Evolutionary conservation across 2,797 vertebrate species (phyloP).

Genomic region (Acanthurus tractus): DNA sequence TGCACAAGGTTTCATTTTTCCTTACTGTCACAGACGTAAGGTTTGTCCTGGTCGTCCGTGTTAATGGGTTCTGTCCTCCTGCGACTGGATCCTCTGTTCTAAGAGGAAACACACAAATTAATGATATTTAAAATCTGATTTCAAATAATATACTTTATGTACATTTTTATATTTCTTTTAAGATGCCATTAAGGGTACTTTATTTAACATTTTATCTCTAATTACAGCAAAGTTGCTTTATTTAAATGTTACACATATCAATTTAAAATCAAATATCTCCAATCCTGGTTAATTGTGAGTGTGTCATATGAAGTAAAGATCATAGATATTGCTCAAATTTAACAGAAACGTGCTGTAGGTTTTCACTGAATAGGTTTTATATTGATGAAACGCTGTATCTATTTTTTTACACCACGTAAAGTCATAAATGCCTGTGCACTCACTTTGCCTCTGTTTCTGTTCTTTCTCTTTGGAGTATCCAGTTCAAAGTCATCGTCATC

Average conservation of each 20-base stretch:
- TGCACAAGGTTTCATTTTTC: constrained; percentile 32
- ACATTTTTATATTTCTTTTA: neutral
- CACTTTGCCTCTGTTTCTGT: constrained; percentile 95
- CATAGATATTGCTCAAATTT: no score
- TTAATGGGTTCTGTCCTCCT: constrained; percentile 91
- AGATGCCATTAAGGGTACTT: no score
- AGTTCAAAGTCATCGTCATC: constrained; percentile 96
- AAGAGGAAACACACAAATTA: constrained; percentile 37
- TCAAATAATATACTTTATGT: neutral
- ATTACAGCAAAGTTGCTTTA: no score
- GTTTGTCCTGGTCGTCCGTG: constrained; percentile 95
- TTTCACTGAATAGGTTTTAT: neutral
- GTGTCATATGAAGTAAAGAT: no score
- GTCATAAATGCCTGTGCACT: constrained; percentile 51
- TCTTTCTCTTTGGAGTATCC: constrained; percentile 96
- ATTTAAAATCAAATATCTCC: no score
- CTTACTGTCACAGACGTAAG: constrained; percentile 99
- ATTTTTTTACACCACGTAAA: neutral
- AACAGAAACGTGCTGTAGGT: no score
- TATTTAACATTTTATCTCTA: no score
- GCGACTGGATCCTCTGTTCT: constrained; percentile 94
- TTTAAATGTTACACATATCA: no score
- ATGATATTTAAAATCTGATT: no score
- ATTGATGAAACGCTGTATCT: neutral
- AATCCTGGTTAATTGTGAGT: no score